Evolutionary conservation across 2,888 invertebrate species (phyloP).

Genomic region (Patella caerulea): DNA sequence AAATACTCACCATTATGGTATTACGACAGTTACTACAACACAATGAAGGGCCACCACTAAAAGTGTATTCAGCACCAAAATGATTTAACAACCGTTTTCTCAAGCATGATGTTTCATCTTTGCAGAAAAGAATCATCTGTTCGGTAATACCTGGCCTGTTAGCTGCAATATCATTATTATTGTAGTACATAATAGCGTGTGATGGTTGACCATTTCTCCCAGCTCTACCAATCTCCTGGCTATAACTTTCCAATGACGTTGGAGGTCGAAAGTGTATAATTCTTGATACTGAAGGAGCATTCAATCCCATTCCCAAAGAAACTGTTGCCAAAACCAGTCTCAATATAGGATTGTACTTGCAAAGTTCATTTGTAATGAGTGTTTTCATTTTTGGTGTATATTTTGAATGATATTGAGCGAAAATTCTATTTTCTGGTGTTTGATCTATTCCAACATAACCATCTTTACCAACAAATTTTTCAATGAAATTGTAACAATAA

Average conservation of each 20-base stretch:
- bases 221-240: too few relatives aligned
- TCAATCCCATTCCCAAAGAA: constrained; percentile 39
- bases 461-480: constrained; percentile 31
- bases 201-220: too few relatives aligned
- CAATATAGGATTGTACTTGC: constrained; percentile 27
- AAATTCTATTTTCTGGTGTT: constrained; percentile 34
- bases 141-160: constrained; percentile 18
- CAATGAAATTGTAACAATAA: constrained; percentile 14
- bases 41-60: not conserved
- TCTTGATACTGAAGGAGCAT: constrained; percentile 30
- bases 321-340: constrained; percentile 35
- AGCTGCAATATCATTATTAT: too few relatives aligned
- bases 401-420: constrained; percentile 38
- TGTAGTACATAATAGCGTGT: too few relatives aligned
- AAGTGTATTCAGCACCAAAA: constrained; percentile 19
- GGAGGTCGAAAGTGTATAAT: constrained; percentile 39
- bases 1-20: not conserved
- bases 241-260: constrained; percentile 33
- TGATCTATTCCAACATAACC: not conserved
- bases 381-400: constrained; percentile 39
- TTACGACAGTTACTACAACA: constrained; percentile 6
- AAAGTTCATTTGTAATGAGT: constrained; percentile 29
- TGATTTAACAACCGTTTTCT: constrained; percentile 16
- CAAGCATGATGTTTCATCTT: constrained; percentile 15
- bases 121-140: constrained; percentile 17